Evolutionary conservation across 92 coral and sea anemone genomes (phyloP), one percentile per base, ranked within the genome.

Genomic region (Zoanthus gigantus): DNA sequence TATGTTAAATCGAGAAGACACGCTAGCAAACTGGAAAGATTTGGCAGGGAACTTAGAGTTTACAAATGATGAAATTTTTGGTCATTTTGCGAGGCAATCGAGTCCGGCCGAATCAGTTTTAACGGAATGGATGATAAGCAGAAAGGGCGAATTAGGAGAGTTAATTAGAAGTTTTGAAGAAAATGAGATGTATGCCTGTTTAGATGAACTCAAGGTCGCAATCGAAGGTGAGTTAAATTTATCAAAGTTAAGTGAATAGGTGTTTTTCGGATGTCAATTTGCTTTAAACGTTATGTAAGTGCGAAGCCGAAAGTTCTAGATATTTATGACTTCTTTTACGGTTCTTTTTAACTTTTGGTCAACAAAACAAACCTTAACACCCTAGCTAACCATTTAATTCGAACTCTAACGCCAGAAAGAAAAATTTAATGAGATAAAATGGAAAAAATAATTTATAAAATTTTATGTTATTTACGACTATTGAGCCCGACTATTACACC

Each of bases 11-110:
- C 85, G 85, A 74, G 44, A 81, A 29, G 85, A 81, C 29, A 28
- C 85, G 18, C 42, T 81, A 18, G 17, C 63, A 11, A 81, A 81
- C 85, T 81, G 85, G 85, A 81, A 81, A 81, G 85, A 81, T 81
- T 74, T 81, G 9, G 85, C 85, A 10, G 85, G 85, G 1, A 71
- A 57, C 2, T 81, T 81, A 16, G 85, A 56, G 1, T 81, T 81
- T 81, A 81, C 85, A 2, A 81, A 44, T 65, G 75, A 66, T 17
- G 73, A 81, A 34, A 81, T 81, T 46, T 81, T 81, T 18, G 85
- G 85, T 13, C 61, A 66, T 28, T 81, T 81, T 46, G 46, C 9
- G 5, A 15, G 32, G 28, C 58, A 63, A 50, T 3, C 73, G 12
- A 63, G 66, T 5, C 76, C 85, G 6, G 85, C 85, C 18, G 75